Base-by-base conservation (phyloP, 1,140 invertebrate species). In the Nymphalis io region DNA sequence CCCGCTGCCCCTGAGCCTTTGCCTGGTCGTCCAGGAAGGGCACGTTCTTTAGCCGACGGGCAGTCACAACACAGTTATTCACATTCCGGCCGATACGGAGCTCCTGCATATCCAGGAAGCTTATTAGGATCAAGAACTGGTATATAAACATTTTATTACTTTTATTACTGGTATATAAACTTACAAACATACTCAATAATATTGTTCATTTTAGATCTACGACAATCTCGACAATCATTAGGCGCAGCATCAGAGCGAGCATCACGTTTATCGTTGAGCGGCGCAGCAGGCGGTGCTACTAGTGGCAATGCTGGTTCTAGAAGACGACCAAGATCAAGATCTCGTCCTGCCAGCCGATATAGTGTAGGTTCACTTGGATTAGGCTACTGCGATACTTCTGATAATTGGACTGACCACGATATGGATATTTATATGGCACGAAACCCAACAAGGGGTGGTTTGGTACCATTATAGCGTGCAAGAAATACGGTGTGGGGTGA, bases 381-480 rank as follows among this genome's bases (percentile, higher is more conserved):
- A 89, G 89, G 88, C 69, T 97, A 96, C 84, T 95, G 95, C 83
- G 97, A 98, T 81, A 97, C 96, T 80, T 95, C 95, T 44, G 96
- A 98, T 84, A 98, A 97, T 85, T 98, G 97, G 97, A 98, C 97
- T 60, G 97, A 98, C 88, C 97, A 98, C 85, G 97, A 98, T 84
- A 97, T 98, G 95, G 97, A 98, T 76, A 97, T 98, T 79, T 98
- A 98, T 90, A 97, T 98, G 94, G 95, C 97, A 62, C 94, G 97
- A 79, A 98, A 98, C 92, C 95, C 96, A 15, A 95, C 96, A 48
- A 94, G 96, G 79, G 95, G 96, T 78, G 96, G 96, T 66, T 92
- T 97, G 70, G 96, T 97, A 77, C 96, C 96, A 75, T 94, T 97
- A 91, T 96, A 94, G 94, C 92, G 92, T 78, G 81, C 72, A 62